Evolutionary conservation across 2,888 invertebrate species (phyloP).

Genomic region (Digitonthophagus gazella): DNA sequence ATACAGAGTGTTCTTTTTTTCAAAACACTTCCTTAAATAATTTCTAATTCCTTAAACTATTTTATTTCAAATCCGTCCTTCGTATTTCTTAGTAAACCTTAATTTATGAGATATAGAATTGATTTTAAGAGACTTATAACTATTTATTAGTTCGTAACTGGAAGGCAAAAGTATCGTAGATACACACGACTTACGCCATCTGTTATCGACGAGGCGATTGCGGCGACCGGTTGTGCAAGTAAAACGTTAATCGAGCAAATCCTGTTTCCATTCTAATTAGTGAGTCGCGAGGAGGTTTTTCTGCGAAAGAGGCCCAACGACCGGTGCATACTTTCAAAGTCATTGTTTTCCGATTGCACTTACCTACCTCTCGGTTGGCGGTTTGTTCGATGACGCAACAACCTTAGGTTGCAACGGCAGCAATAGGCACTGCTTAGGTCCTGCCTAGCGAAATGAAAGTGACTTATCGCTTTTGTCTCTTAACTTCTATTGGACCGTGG

Average conservation of each 20-base stretch:
- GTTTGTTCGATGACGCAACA: neutral
- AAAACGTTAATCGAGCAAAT: slow-evolving; percentile 12
- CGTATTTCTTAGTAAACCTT: too few species aligned
- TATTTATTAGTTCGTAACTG: neutral
- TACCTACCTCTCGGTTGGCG: neutral
- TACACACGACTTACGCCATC: slow-evolving; percentile 15
- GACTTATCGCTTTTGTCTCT: slow-evolving; percentile 15
- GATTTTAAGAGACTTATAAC: neutral
- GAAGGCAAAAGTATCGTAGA: too few species aligned
- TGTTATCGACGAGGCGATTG: slow-evolving; percentile 7
- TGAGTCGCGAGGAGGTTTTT: neutral
- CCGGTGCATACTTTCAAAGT: slow-evolving; percentile 14
- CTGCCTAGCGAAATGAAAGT: slow-evolving; percentile 3
- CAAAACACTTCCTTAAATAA: too few species aligned
- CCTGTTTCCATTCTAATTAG: slow-evolving; percentile 16
- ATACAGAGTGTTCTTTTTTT: too few species aligned
- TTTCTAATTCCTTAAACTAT: too few species aligned
- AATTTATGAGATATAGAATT: too few species aligned
- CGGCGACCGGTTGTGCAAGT: slow-evolving; percentile 9
- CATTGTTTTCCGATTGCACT: slow-evolving; percentile 5
- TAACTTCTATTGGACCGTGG: neutral
- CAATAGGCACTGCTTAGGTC: too few species aligned
- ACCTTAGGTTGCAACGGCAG: too few species aligned
- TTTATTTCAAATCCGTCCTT: too few species aligned
- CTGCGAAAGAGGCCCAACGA: neutral